Percentiles rank a stretch among this genome's conserved stretches.
These are phyloP conservation scores for Leptinotarsa undecemlineata DNA, from an alignment of 1,140 invertebrate species.

Conservation along the genomic window DNA sequence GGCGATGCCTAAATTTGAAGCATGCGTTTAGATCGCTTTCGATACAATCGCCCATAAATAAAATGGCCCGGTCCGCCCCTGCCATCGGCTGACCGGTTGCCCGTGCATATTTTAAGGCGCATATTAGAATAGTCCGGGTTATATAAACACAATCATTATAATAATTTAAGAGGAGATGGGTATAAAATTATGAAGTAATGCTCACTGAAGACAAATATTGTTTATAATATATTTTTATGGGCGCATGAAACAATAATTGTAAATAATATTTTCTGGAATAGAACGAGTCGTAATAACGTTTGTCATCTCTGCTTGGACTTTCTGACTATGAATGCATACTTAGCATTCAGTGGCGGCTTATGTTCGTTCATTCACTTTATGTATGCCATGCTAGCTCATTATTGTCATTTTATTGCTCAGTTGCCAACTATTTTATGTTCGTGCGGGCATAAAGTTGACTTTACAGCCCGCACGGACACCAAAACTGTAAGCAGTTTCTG, in stretches of 20 bases:
- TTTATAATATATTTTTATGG: slow-evolving; percentile 45
- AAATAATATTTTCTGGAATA: slow-evolving; percentile 39
- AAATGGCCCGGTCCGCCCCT: slow-evolving; percentile 13
- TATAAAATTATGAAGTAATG: slow-evolving; percentile 45
- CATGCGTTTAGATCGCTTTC: slow-evolving; percentile 8
- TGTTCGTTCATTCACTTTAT: too few species aligned
- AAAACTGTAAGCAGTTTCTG: too few species aligned
- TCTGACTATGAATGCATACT: not conserved
- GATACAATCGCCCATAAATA: slow-evolving; percentile 21
- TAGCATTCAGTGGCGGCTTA: not conserved
- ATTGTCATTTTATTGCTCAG: too few species aligned
- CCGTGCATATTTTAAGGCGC: slow-evolving; percentile 31
- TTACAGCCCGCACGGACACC: too few species aligned
- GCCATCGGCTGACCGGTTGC: slow-evolving; percentile 22
- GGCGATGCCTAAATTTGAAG: slow-evolving; percentile 16
- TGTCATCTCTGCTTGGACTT: not conserved
- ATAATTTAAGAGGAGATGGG: slow-evolving; percentile 38
- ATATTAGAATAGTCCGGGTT: slow-evolving; percentile 32
- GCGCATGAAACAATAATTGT: slow-evolving; percentile 40
- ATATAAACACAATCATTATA: slow-evolving; percentile 38
- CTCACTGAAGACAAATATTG: slow-evolving; percentile 43
- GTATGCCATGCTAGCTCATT: too few species aligned
- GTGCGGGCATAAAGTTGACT: too few species aligned
- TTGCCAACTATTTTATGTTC: too few species aligned
- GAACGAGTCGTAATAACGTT: slow-evolving; percentile 16